A percentile compares a stretch with the other conserved stretches of the same genome.
Evolutionary conservation across 1,140 invertebrate species (phyloP).

Genomic region (Trachelipus rathkii): DNA sequence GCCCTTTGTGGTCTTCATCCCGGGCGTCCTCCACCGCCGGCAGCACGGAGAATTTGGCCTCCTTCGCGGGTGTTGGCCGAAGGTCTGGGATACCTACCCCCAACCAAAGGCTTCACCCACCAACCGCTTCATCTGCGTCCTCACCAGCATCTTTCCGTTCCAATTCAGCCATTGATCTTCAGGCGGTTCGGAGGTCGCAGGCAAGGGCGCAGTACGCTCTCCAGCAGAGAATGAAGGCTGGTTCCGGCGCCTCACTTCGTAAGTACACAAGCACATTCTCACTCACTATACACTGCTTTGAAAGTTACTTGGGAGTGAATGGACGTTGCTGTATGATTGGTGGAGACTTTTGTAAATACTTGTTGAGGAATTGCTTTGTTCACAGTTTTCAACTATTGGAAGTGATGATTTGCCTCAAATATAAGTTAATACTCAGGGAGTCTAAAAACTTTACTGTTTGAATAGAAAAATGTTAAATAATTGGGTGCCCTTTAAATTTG

Average conservation of each 20-base stretch:
- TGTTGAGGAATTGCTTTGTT: too few species aligned
- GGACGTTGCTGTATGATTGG: too few species aligned
- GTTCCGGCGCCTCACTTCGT: constrained; percentile 68
- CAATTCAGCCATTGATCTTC: constrained; percentile 87
- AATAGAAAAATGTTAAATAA: too few species aligned
- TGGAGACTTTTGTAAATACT: too few species aligned
- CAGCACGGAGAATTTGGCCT: constrained; percentile 45
- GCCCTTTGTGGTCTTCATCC: constrained; percentile 25
- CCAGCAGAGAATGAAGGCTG: constrained; percentile 66
- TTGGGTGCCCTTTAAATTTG: too few species aligned
- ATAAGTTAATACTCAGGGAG: too few species aligned
- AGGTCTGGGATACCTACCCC: constrained; percentile 25
- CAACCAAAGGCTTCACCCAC: constrained; percentile 7
- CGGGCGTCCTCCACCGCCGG: constrained; percentile 43
- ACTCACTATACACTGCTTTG: background rate
- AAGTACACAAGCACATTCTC: constrained; percentile 54
- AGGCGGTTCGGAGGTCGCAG: constrained; percentile 78
- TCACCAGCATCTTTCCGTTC: constrained; percentile 61
- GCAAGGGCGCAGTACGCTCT: constrained; percentile 72
- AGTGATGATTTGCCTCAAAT: too few species aligned
- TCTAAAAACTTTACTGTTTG: too few species aligned
- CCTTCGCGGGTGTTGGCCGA: constrained; percentile 6
- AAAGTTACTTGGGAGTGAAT: too few species aligned
- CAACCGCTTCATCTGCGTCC: constrained; percentile 35
- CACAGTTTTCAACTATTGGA: too few species aligned